A percentile compares a stretch with the other conserved stretches of the same genome.
These are phyloP conservation scores for Threskiornis aethiopicus DNA, from an alignment of 2,797 vertebrate species.

Conservation along the genomic window DNA sequence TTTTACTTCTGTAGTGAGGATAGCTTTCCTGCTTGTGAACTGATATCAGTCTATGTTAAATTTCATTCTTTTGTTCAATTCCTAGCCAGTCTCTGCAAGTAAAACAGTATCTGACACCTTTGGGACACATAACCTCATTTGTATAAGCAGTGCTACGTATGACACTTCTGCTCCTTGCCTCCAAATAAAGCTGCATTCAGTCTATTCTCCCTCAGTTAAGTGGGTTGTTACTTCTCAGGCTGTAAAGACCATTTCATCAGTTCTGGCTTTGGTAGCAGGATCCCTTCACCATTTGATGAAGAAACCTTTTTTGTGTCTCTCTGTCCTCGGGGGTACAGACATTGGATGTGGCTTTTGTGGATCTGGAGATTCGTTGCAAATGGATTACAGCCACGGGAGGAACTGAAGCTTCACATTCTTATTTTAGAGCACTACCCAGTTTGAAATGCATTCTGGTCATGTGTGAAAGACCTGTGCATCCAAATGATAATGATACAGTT, in stretches of 20 bases:
- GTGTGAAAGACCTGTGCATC: not conserved
- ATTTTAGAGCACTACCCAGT: not conserved
- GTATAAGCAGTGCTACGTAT: not conserved
- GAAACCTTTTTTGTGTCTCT: not conserved
- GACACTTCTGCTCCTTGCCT: not conserved
- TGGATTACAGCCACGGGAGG: not conserved
- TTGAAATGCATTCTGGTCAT: not conserved
- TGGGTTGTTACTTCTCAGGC: not conserved
- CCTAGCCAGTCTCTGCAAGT: not conserved
- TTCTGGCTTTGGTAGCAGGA: not conserved
- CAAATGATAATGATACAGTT: not conserved
- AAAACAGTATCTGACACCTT: not conserved
- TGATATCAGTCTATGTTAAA: not conserved
- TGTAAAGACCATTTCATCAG: not conserved
- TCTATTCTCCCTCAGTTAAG: not conserved
- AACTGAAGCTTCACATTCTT: not conserved
- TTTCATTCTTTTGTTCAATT: not conserved
- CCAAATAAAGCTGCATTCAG: not conserved
- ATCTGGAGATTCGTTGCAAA: not conserved
- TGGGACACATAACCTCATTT: not conserved
- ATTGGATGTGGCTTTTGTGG: not conserved
- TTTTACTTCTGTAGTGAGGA: not conserved
- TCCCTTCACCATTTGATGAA: not conserved
- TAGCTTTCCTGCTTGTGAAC: not conserved
- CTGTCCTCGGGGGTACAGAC: rapidly evolving